Evolutionary conservation across 2,888 invertebrate species (phyloP), one percentile per base, ranked within the genome.

Genomic region (Limnephilus marmoratus): DNA sequence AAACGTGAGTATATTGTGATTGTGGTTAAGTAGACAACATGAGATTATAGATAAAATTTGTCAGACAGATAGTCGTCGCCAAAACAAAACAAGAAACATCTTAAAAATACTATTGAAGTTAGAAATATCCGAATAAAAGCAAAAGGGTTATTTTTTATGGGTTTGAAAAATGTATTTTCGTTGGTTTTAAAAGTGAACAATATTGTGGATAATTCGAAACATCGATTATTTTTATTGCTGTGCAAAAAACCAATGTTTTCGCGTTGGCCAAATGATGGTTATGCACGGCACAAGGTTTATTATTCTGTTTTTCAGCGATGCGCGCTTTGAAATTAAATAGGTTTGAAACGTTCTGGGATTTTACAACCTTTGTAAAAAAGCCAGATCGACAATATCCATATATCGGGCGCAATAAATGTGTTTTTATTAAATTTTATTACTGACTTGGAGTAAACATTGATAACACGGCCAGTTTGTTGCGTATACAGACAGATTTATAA

Each of bases 391-490:
- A 37, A 86, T 37, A 86, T 68, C 24, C 24, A 11, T 31, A 29
- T 29, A 31, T 68, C 68, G 24, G n/a, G 68, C 13, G 31, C 34
- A 45, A 86, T 88, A 68, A 53, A 88, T 80, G 53, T 68, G 88
- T 68, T 88, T 88, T 88, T 37, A 34, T 88, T 37, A 68, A 68
- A 37, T 88, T 53, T 88, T 88, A 88, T 88, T 53, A 37, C 88
- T 7, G 53, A 87, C 87, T 45, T 29, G 34, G 5, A n/a, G 85
- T 45, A 85, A 85, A 85, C 87, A 31, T 13, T 29, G 49, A 45
- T 49, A 68, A 88, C 37, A 31, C 88, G 37, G n/a, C 31, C 31
- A 45, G 45, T 13, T 29, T 45, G 45, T 83, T 83, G 83, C 37
- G 83, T 45, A 86, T 45, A 49, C 45, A 86, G n/a, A 45, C 86